Percentiles rank a stretch among this genome's conserved stretches.
These are phyloP conservation scores for Hyles lineata DNA, from an alignment of 2,888 invertebrate genomes.

Conservation along the genomic window DNA sequence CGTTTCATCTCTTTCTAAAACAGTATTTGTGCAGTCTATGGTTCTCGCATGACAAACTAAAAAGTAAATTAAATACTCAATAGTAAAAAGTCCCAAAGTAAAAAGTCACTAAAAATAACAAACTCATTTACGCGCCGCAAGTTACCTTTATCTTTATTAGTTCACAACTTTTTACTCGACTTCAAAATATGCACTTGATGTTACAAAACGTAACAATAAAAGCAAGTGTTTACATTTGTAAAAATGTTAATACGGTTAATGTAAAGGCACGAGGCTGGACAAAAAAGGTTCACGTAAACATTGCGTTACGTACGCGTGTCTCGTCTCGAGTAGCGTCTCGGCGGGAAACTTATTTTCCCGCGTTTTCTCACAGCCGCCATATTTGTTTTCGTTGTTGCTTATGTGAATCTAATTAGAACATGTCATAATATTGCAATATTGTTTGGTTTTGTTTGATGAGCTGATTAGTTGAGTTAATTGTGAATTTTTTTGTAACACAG, in stretches of 20 bases:
- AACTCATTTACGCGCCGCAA: too few species aligned
- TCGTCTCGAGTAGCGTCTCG: constrained; percentile 70
- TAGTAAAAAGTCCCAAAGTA: too few species aligned
- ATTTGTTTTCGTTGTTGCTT: constrained; percentile 59
- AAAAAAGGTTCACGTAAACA: constrained; percentile 68
- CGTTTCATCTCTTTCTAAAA: too few species aligned
- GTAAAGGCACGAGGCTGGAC: constrained; percentile 45
- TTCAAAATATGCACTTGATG: too few species aligned
- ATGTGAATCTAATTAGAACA: constrained; percentile 68
- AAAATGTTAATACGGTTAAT: constrained; percentile 40
- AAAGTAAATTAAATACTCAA: neutral
- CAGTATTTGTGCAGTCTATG: too few species aligned
- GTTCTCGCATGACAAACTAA: neutral
- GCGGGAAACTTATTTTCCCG: constrained; percentile 83
- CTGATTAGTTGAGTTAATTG: too few species aligned
- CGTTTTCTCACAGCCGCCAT: constrained; percentile 70
- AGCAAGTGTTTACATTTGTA: constrained; percentile 31
- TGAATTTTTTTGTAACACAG: too few species aligned
- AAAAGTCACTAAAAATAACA: too few species aligned
- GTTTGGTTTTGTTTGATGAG: constrained; percentile 22
- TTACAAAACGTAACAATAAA: neutral
- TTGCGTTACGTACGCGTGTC: constrained; percentile 77
- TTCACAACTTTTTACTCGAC: too few species aligned
- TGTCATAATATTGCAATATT: constrained; percentile 38
- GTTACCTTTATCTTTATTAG: too few species aligned